Conservation (phyloP, 2,113 vertebrate genomes). For the Prunella himalayana region DNA sequence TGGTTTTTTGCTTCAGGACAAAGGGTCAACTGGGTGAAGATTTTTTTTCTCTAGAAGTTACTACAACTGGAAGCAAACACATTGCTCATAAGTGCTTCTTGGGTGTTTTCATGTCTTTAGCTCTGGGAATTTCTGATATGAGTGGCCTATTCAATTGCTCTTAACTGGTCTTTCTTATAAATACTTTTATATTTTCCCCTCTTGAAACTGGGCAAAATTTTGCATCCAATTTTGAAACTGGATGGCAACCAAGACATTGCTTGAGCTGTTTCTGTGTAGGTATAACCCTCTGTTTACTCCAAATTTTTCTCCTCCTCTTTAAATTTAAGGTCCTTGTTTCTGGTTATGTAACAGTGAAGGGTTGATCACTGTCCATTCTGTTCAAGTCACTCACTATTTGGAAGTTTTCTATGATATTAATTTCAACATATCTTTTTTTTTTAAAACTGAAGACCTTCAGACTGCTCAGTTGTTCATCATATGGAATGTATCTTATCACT, state of each 20-base stretch:
- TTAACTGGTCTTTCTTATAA: background rate
- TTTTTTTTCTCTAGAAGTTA: background rate
- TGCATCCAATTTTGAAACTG: background rate
- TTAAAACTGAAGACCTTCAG: background rate
- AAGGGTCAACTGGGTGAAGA: background rate
- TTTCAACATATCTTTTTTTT: background rate
- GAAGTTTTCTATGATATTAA: rapidly evolving
- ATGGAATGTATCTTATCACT: background rate
- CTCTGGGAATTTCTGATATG: background rate
- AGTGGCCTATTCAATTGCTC: background rate
- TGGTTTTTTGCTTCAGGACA: background rate
- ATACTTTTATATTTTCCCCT: rapidly evolving
- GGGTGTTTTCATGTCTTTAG: background rate
- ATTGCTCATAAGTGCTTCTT: background rate
- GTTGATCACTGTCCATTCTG: background rate
- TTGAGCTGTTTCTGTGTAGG: background rate
- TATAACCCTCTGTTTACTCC: background rate
- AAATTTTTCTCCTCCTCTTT: background rate
- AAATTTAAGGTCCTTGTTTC: background rate
- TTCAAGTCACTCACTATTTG: background rate
- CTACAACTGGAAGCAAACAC: background rate
- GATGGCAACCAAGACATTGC: background rate
- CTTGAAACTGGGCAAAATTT: background rate
- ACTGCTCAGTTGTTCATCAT: background rate
- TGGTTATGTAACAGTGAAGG: background rate